Conservation (phyloP, 1,140 invertebrate species). For the Leptinotarsa defecta region DNA sequence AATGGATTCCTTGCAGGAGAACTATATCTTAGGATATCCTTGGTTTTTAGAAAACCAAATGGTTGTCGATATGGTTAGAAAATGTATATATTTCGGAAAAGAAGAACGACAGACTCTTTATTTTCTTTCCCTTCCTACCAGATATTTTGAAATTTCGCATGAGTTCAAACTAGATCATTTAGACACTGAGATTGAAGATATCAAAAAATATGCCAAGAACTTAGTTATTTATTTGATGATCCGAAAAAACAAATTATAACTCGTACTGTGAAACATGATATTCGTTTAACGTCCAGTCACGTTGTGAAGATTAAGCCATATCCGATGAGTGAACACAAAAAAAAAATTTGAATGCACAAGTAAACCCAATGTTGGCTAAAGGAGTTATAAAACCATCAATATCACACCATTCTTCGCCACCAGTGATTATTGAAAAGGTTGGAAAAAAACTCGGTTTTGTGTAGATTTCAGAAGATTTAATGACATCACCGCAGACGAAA, state of each 20-base stretch:
- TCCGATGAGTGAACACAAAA: neutral
- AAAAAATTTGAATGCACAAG: neutral
- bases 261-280: conserved; percentile 9
- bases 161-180: neutral
- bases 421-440: conserved; percentile 48
- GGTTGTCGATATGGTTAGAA: no score
- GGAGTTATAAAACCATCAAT: conserved; percentile 23
- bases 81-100: no score
- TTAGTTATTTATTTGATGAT: conserved; percentile 40
- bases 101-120: neutral
- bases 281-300: neutral
- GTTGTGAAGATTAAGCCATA: neutral
- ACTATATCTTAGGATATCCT: no score
- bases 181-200: neutral
- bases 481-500: conserved; percentile 48
- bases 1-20: no score
- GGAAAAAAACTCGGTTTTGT: conserved; percentile 49
- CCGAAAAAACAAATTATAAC: conserved; percentile 31
- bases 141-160: neutral
- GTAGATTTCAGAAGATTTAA: conserved; percentile 56
- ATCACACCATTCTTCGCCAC: conserved; percentile 19
- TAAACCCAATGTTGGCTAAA: conserved; percentile 15
- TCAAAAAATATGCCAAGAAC: neutral
- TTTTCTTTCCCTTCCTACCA: neutral
- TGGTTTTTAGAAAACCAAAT: no score